phyloP scores from a whole-genome alignment of 2,888 invertebrate species.

The Metacarcinus magister region DNA sequence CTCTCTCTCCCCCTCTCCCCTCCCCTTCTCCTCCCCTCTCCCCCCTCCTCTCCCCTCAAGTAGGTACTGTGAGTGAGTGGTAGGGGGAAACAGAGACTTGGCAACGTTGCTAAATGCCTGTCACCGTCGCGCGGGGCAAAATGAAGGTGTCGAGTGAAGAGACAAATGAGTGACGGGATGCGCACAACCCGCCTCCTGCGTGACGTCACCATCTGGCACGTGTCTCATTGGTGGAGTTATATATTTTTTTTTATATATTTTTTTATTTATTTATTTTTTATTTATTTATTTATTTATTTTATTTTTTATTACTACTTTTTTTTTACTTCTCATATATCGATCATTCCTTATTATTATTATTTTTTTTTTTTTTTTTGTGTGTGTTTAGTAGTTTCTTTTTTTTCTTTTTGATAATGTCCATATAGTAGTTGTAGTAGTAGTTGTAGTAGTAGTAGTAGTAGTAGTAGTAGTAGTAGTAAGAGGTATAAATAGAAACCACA shows the following conservation, averaged over 20 bases:
- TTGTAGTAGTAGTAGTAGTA: not conserved
- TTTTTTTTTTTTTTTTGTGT: not conserved
- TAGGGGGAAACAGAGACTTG: constrained; percentile 50
- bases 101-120: constrained; percentile 64
- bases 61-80: constrained; percentile 46
- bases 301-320: not conserved
- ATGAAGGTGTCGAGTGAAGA: constrained; percentile 62
- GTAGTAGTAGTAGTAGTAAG: not conserved
- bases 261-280: not conserved
- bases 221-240: constrained; percentile 30
- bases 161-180: constrained; percentile 67
- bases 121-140: constrained; percentile 49
- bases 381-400: too few species aligned
- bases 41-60: not conserved
- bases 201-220: constrained; percentile 57
- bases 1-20: not conserved
- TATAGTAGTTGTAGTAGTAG: not conserved
- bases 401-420: too few species aligned
- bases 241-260: not conserved
- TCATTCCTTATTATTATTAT: not conserved
- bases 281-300: not conserved
- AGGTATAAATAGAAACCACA: not conserved
- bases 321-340: not conserved
- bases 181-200: constrained; percentile 50
- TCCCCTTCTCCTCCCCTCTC: not conserved